phyloP scores from a whole-genome alignment of 2,113 vertebrate genomes.

The Scopus umbretta region DNA sequence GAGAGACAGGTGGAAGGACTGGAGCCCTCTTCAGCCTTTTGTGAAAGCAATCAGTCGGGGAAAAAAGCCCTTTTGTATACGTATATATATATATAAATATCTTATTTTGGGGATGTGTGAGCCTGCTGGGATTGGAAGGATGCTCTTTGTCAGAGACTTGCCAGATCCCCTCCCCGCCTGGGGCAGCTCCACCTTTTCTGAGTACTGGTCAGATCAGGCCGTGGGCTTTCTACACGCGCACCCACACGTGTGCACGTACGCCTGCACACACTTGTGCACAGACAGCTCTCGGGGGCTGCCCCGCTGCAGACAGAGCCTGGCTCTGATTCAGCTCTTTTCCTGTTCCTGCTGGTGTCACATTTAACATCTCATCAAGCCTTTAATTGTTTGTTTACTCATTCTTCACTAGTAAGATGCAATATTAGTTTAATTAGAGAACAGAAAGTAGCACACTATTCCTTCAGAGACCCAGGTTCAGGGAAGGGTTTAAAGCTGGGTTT shows the following conservation, averaged over 20 bases:
- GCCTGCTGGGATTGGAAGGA: neutral
- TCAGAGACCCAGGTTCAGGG: neutral
- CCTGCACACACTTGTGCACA: rapidly evolving
- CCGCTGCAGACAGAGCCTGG: neutral
- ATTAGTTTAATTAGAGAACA: neutral
- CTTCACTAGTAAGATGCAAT: neutral
- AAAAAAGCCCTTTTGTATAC: neutral
- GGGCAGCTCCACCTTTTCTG: neutral
- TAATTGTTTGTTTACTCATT: neutral
- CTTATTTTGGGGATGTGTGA: neutral
- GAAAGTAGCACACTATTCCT: neutral
- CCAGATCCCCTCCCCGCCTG: neutral
- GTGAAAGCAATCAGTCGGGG: neutral
- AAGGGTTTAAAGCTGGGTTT: neutral
- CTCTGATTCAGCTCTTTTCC: neutral
- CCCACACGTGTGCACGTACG: neutral
- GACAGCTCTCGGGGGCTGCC: neutral
- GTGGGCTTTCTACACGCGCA: rapidly evolving
- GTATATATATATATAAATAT: rapidly evolving
- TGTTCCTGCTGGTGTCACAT: neutral
- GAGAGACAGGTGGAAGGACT: neutral
- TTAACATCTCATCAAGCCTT: neutral
- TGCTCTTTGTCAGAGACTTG: neutral
- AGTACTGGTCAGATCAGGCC: neutral
- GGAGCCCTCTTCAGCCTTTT: neutral